These are phyloP conservation scores for Porites cylindrica DNA, from an alignment of 92 coral and sea anemone species.

Conservation along the genomic window DNA sequence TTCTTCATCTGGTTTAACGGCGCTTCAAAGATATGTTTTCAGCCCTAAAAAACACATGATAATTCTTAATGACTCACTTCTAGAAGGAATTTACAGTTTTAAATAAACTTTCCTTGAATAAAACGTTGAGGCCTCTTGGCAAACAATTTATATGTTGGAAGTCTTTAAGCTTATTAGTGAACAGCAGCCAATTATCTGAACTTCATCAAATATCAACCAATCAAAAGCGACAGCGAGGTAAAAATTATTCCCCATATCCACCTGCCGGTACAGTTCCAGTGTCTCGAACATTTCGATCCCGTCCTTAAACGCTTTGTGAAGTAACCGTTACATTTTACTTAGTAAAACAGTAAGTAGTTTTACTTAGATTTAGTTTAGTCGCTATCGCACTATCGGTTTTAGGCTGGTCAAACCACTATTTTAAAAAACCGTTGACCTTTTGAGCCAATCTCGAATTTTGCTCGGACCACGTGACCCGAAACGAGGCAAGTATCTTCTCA, in stretches of 20 bases:
- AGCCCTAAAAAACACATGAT: not conserved
- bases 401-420: too few relatives aligned
- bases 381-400: too few relatives aligned
- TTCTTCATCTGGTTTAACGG: not conserved
- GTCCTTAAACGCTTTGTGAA: not conserved
- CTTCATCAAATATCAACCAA: slow-evolving; percentile 32
- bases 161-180: slow-evolving; percentile 37
- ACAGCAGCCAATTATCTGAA: slow-evolving; percentile 37
- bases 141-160: slow-evolving; percentile 39
- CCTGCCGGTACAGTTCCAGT: slow-evolving; percentile 19
- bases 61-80: not conserved
- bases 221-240: slow-evolving; percentile 11
- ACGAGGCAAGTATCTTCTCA: too few relatives aligned
- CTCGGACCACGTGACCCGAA: too few relatives aligned
- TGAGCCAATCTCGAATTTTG: too few relatives aligned
- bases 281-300: not conserved
- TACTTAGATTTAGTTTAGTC: too few relatives aligned
- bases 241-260: slow-evolving; percentile 25
- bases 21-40: not conserved
- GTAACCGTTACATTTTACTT: not conserved
- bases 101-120: slow-evolving; percentile 18
- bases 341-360: too few relatives aligned
- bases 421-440: too few relatives aligned
- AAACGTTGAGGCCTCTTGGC: slow-evolving; percentile 7
- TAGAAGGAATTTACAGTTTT: not conserved